Conservation (phyloP, 1,140 invertebrate species). For the Plodia interpunctella region DNA sequence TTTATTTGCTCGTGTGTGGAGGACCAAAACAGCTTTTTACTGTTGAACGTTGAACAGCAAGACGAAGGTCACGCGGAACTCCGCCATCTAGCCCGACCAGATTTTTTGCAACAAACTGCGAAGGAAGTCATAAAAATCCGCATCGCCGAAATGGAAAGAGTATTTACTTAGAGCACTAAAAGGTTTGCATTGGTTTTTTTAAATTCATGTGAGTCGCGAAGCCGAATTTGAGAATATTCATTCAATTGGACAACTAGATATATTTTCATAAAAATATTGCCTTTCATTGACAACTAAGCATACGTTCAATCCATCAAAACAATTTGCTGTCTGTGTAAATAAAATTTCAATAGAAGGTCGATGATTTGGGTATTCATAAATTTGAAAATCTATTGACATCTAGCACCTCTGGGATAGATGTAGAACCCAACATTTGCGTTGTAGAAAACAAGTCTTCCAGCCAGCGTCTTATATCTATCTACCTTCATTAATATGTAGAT, state of each 20-base stretch:
- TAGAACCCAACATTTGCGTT: background rate
- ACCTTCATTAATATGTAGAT: constrained; percentile 49
- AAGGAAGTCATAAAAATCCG: constrained; percentile 40
- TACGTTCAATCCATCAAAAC: too few relatives aligned
- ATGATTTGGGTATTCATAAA: too few relatives aligned
- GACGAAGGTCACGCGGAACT: constrained; percentile 57
- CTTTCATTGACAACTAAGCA: too few relatives aligned
- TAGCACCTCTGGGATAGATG: background rate
- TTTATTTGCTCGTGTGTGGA: constrained; percentile 27
- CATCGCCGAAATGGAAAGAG: constrained; percentile 17
- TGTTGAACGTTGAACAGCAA: constrained; percentile 49
- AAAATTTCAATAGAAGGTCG: too few relatives aligned
- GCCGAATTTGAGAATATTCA: too few relatives aligned
- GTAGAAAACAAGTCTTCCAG: background rate
- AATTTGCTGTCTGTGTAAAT: too few relatives aligned
- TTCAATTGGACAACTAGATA: too few relatives aligned
- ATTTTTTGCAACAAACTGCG: constrained; percentile 33
- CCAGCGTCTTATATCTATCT: constrained; percentile 26
- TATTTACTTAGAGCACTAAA: background rate
- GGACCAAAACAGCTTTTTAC: constrained; percentile 53
- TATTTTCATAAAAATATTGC: too few relatives aligned
- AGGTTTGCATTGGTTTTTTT: background rate
- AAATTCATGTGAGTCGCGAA: background rate
- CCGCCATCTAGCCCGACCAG: constrained; percentile 42
- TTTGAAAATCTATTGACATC: background rate